Evolutionary conservation across 2,797 vertebrate species (phyloP).

Genomic region (Carapus acus): DNA sequence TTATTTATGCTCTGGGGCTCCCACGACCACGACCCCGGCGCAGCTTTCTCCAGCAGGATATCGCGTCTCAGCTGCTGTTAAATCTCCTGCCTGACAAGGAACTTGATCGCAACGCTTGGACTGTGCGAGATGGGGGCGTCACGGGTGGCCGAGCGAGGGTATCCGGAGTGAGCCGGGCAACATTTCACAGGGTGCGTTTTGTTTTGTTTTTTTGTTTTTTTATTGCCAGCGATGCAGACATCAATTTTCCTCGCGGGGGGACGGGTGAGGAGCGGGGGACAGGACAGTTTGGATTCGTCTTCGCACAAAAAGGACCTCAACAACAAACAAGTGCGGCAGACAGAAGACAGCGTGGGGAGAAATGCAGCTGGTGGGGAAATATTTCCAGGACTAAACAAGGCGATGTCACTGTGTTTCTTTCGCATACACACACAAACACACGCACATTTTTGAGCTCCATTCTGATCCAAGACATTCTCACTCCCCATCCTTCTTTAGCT

Average conservation of each 20-base stretch:
- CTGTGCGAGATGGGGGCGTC: conserved; percentile 22
- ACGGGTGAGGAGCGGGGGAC: no score
- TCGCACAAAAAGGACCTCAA: conserved; percentile 32
- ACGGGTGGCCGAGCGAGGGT: conserved; percentile 13
- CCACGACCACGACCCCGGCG: conserved; percentile 7
- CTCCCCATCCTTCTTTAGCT: no score
- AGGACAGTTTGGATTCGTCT: conserved; percentile 46
- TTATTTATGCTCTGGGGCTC: conserved; percentile 38
- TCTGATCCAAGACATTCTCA: no score
- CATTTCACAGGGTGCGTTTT: conserved; percentile 42
- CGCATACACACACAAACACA: no score
- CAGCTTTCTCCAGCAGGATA: conserved; percentile 13
- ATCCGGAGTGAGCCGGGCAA: conserved; percentile 29
- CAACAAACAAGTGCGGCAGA: conserved; percentile 30
- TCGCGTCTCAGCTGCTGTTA: conserved; percentile 8
- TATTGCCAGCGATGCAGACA: conserved; percentile 54
- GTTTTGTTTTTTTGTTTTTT: no score
- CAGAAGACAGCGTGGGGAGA: conserved; percentile 34
- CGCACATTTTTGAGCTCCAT: no score
- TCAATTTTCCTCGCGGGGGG: conserved; percentile 55
- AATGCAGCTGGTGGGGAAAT: conserved; percentile 28
- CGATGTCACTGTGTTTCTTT: no score
- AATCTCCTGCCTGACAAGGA: conserved; percentile 4
- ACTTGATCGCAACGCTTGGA: conserved; percentile 6
- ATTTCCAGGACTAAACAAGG: conserved; percentile 13